Evolutionary conservation across 2,797 vertebrate genomes (phyloP).

Genomic region (Loriculus beryllinus): DNA sequence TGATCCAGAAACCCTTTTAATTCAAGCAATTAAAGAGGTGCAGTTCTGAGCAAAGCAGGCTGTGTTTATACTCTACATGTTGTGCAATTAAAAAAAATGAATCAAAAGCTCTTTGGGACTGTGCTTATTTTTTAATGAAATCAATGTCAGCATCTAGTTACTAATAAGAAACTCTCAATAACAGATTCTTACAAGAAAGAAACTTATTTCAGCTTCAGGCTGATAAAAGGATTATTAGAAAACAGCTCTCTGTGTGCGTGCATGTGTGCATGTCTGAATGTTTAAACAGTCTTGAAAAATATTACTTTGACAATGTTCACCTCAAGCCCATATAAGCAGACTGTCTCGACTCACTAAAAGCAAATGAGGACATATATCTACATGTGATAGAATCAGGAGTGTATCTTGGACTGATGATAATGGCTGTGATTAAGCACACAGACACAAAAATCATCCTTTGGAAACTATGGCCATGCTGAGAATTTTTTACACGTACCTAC

Average conservation of each 20-base stretch:
- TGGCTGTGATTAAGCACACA: background rate
- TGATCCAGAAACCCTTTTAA: constrained; percentile 10
- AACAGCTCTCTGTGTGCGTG: background rate
- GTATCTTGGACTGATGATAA: background rate
- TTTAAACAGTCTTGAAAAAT: background rate
- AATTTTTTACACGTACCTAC: background rate
- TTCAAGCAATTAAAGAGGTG: background rate
- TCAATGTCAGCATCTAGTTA: constrained; percentile 42
- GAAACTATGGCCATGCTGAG: background rate
- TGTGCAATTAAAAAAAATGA: constrained; percentile 13
- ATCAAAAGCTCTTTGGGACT: background rate
- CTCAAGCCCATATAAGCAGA: background rate
- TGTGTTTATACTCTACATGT: background rate
- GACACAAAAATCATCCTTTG: background rate
- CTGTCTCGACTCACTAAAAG: background rate
- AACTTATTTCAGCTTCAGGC: constrained; percentile 35
- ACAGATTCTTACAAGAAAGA: background rate
- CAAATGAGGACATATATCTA: background rate
- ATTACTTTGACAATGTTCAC: background rate
- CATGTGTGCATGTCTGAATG: background rate
- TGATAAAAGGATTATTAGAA: constrained; percentile 50
- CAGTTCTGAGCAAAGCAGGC: background rate
- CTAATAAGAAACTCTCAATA: constrained; percentile 42
- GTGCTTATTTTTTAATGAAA: constrained; percentile 38
- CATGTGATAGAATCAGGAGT: background rate